Evolutionary conservation across 2,113 vertebrate genomes (phyloP), one percentile per base, ranked within the genome.

Genomic region (Poicephalus meyeri): DNA sequence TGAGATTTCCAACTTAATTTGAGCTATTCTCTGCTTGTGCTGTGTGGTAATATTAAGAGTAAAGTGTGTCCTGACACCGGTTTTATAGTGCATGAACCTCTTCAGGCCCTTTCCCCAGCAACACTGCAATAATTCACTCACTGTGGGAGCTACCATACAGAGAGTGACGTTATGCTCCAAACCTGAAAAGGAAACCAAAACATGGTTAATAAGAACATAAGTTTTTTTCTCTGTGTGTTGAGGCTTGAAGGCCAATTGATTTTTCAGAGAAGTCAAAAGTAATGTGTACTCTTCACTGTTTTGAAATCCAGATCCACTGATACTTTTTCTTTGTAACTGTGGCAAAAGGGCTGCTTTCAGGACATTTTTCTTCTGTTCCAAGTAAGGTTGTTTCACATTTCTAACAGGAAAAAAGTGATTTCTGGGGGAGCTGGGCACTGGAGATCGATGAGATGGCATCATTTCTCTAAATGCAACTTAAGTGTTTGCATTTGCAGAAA

Each of bases 1-100:
- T 87, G 78, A 56, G 25, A 79, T 87, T 93, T 95, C 49, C 87
- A 95, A 84, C 88, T 89, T 96, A 93, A 97, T 96, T 97, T 78
- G 53, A 74, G 55, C 53, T 53, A 16, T 83, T 72, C 64, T 65
- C 49, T 93, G 88, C 86, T 80, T 92, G 16, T 83, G 78, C 82
- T 93, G 11, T 80, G 80, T 0, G 1, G 39, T 89, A 86, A 56
- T 15, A 26, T 66, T 82, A 82, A 68, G 80, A 95, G 63, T 50
- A 28, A 80, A 81, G 66, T 13, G 88, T 84, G 82, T 71, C 73
- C 8, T 6, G 81, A 58, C 76, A 13, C n/a, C 44, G 52, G 29
- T 80, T 95, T 95, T 96, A 29, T 19, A 91, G 61, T 12, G 16
- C 17, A 16, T 60, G 61, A 93, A 64, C 29, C 20, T 94, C 79